These are phyloP conservation scores for Pollicipes pollicipes DNA, from an alignment of 1,140 invertebrate genomes.

Conservation along the genomic window DNA sequence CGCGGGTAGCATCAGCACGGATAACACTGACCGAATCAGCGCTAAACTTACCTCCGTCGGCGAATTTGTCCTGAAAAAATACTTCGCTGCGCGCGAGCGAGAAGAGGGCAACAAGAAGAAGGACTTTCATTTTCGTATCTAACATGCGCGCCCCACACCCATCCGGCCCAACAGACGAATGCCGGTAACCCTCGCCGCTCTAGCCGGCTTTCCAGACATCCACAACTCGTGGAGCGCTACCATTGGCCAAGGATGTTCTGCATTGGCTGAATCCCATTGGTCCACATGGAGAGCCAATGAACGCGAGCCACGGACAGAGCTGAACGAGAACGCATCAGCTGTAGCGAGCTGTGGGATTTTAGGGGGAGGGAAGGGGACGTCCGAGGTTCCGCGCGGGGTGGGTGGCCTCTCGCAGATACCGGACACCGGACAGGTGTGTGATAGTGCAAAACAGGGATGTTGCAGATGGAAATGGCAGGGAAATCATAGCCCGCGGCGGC, in stretches of 20 bases:
- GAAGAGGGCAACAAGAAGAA: slow-evolving; percentile 9
- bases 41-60: slow-evolving; percentile 8
- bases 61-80: slow-evolving; percentile 15
- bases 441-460: no score
- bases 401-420: no score
- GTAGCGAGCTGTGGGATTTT: not conserved
- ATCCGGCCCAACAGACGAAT: slow-evolving; percentile 11
- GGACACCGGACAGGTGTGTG: no score
- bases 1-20: no score
- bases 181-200: slow-evolving; percentile 11
- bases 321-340: not conserved
- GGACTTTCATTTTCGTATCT: slow-evolving; percentile 11
- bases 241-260: slow-evolving; percentile 17
- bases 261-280: slow-evolving; percentile 7
- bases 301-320: not conserved
- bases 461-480: no score
- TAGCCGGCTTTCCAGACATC: not conserved
- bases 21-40: not conserved
- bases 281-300: not conserved
- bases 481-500: no score
- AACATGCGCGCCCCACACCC: not conserved
- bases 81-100: slow-evolving; percentile 13
- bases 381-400: no score
- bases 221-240: slow-evolving; percentile 18
- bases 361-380: no score